These are phyloP conservation scores for Drosophila infuscata DNA, from an alignment of 2,888 invertebrate species.

Conservation along the genomic window DNA sequence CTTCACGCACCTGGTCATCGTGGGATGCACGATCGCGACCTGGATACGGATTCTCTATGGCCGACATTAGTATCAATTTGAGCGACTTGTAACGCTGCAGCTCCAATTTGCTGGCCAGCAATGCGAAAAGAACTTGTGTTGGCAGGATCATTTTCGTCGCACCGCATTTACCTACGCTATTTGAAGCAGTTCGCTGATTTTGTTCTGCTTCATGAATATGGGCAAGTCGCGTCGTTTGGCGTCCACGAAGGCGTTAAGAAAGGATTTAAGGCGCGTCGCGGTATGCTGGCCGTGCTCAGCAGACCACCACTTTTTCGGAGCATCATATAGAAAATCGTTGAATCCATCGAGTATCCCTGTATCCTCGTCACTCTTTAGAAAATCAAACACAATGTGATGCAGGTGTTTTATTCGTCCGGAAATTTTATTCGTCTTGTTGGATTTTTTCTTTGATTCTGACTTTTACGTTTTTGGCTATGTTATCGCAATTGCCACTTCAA, in stretches of 20 bases:
- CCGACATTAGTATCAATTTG: constrained; percentile 96
- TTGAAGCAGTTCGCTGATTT: constrained; percentile 60
- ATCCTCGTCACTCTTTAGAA: constrained; percentile 61
- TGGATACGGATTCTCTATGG: constrained; percentile 96
- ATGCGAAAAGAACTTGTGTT: constrained; percentile 45
- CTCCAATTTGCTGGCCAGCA: constrained; percentile 93
- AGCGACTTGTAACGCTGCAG: constrained; percentile 90
- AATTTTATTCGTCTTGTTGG: neutral
- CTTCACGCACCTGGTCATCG: constrained; percentile 93
- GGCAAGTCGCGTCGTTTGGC: constrained; percentile 72
- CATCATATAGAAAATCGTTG: constrained; percentile 7
- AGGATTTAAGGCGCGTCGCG: constrained; percentile 46
- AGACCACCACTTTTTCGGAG: constrained; percentile 26
- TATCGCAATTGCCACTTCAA: neutral
- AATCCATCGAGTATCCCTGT: constrained; percentile 57
- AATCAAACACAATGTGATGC: constrained; percentile 64
- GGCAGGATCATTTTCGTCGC: neutral
- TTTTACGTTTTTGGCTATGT: constrained; percentile 19
- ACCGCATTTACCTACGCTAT: constrained; percentile 65
- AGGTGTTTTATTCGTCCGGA: constrained; percentile 29
- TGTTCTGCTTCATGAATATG: constrained; percentile 65
- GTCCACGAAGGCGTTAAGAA: constrained; percentile 43
- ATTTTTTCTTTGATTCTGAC: constrained; percentile 9
- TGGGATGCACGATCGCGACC: constrained; percentile 98
- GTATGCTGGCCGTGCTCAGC: constrained; percentile 60